phyloP scores from a whole-genome alignment of 2,113 vertebrate genomes.

The Plotosus lineatus region DNA sequence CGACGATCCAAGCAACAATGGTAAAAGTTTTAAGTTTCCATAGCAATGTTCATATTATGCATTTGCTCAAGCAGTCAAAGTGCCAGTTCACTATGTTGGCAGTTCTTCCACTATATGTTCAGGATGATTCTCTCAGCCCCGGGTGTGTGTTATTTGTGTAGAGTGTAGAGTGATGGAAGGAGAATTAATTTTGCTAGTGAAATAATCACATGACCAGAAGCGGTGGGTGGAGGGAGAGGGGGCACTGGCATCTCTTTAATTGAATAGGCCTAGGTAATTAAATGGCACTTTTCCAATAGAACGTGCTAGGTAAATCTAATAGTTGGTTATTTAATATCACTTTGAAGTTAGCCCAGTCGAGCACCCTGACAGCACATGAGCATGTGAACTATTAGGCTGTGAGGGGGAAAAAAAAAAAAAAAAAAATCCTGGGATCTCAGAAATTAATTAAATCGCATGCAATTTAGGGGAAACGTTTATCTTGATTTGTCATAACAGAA shows the following conservation, averaged over 20 bases:
- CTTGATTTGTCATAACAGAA: constrained; percentile 99
- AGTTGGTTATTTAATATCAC: constrained; percentile 99
- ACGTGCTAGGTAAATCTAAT: constrained; percentile 99
- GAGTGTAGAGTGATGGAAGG: constrained; percentile 43
- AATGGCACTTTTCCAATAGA: constrained; percentile 99
- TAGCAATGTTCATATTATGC: too few relatives aligned
- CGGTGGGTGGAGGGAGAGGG: constrained; percentile 73
- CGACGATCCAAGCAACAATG: background rate
- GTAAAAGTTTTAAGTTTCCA: background rate
- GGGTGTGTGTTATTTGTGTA: constrained; percentile 65
- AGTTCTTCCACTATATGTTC: background rate
- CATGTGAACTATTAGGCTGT: constrained; percentile 96
- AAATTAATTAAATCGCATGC: constrained; percentile 99
- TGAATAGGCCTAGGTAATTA: constrained; percentile 99
- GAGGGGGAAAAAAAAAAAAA: constrained; percentile 42
- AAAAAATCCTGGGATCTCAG: constrained; percentile 88
- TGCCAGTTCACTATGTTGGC: background rate
- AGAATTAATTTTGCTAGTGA: constrained; percentile 85
- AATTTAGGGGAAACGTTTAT: constrained; percentile 99
- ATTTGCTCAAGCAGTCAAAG: background rate
- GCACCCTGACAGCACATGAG: constrained; percentile 95
- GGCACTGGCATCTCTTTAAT: constrained; percentile 97
- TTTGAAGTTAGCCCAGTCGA: constrained; percentile 99
- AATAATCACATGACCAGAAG: constrained; percentile 90
- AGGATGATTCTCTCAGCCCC: constrained; percentile 50